Conservation (phyloP, 2,797 vertebrate species). For the Scomberomorus guttatus region DNA sequence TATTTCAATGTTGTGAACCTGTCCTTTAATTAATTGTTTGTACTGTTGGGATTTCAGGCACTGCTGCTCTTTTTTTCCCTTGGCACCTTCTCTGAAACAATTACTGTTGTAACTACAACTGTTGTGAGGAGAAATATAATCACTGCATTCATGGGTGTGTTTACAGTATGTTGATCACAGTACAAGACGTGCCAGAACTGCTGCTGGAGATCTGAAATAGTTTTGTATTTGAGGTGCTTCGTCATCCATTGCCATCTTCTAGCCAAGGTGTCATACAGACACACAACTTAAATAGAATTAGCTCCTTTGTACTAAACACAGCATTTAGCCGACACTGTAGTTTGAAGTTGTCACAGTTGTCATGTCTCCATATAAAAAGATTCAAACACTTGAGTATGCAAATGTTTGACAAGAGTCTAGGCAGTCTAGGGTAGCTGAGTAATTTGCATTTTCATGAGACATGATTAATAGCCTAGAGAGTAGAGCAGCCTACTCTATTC, state of each 20-base stretch:
- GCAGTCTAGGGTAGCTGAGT: not conserved
- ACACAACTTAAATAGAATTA: not conserved
- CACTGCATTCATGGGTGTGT: not conserved
- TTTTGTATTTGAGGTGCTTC: not conserved
- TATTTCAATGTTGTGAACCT: no score
- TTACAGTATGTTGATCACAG: not conserved
- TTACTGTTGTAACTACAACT: no score
- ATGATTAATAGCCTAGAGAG: conserved; percentile 7
- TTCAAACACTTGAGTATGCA: conserved; percentile 18
- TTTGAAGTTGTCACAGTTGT: not conserved
- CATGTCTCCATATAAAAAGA: not conserved
- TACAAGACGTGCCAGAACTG: not conserved
- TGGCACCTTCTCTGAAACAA: not conserved
- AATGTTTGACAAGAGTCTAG: conserved; percentile 12
- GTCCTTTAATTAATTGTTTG: not conserved
- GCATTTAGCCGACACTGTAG: not conserved
- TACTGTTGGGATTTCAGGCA: not conserved
- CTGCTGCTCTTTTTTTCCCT: not conserved
- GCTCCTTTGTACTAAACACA: not conserved
- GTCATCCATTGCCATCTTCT: not conserved
- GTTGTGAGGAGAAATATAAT: not conserved
- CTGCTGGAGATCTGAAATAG: not conserved
- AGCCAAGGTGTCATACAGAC: not conserved
- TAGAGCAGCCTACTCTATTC: not conserved
- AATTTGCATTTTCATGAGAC: conserved; percentile 31